A percentile compares a stretch with the other conserved stretches of the same genome.
Conservation (phyloP, 1,140 invertebrate species). For the Ganaspis sp. region DNA sequence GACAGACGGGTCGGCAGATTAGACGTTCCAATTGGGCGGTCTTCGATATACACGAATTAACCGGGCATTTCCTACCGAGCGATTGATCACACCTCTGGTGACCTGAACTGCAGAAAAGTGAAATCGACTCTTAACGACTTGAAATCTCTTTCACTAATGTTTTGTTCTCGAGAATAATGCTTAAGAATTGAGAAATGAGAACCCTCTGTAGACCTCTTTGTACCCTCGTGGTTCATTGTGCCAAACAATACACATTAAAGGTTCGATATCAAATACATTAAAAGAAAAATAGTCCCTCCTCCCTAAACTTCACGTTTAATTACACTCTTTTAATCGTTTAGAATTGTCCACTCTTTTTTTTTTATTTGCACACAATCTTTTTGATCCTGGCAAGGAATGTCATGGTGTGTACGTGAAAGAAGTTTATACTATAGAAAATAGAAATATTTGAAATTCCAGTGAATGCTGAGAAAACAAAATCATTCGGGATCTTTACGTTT, state of each 20-base stretch:
- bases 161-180: constrained; percentile 1
- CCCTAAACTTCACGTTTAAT: neutral
- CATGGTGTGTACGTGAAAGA: neutral
- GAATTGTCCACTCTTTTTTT: neutral
- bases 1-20: constrained; percentile 24
- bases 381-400: neutral
- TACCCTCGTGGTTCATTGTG: neutral
- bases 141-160: neutral
- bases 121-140: neutral
- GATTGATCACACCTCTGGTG: constrained; percentile 17
- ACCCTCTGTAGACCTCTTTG: neutral
- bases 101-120: constrained; percentile 1
- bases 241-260: neutral
- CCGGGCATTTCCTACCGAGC: constrained; percentile 19
- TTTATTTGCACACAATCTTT: neutral
- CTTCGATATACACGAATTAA: constrained; percentile 19
- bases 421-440: neutral
- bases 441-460: constrained; percentile 39
- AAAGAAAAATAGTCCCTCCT: neutral
- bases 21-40: constrained; percentile 21
- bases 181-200: neutral
- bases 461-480: neutral
- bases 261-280: constrained; percentile 1
- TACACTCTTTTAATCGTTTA: neutral
- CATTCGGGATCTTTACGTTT: neutral